These are phyloP conservation scores for Macrotrachela quadricornifera DNA, from an alignment of 1,140 invertebrate species.

Conservation along the genomic window DNA sequence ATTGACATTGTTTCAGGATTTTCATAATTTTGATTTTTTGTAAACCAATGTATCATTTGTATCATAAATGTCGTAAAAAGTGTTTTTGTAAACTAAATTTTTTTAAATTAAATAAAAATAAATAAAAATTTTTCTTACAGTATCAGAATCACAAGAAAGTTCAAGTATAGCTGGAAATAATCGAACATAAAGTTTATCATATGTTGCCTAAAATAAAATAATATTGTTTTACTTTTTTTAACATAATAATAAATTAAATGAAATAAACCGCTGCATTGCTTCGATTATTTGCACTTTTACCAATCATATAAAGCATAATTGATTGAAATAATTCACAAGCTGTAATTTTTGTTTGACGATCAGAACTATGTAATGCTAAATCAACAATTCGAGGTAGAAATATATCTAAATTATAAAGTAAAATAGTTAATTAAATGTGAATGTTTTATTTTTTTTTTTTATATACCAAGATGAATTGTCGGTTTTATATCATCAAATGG, in stretches of 20 bases:
- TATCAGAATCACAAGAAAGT: slow-evolving; percentile 43
- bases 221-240: no score
- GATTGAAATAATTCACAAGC: slow-evolving; percentile 48
- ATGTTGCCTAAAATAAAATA: no score
- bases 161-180: slow-evolving; percentile 34
- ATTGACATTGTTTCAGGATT: slow-evolving; percentile 34
- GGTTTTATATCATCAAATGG: slow-evolving; percentile 38
- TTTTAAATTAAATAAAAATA: no score
- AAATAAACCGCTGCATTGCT: slow-evolving; percentile 13
- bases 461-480: slow-evolving; percentile 38
- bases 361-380: slow-evolving; percentile 38
- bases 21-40: slow-evolving; percentile 29
- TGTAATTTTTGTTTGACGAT: slow-evolving; percentile 42
- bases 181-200: slow-evolving; percentile 22
- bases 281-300: slow-evolving; percentile 29
- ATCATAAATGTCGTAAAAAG: slow-evolving; percentile 42
- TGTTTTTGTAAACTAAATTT: slow-evolving; percentile 34
- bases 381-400: slow-evolving; percentile 42
- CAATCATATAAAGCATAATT: slow-evolving; percentile 39
- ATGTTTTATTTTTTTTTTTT: no score
- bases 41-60: slow-evolving; percentile 47
- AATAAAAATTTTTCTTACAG: no score
- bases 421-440: background rate
- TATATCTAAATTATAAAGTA: slow-evolving; percentile 42
- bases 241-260: slow-evolving; percentile 16